These are phyloP conservation scores for Chaenocephalus aceratus DNA, from an alignment of 2,113 vertebrate species.

Conservation along the genomic window DNA sequence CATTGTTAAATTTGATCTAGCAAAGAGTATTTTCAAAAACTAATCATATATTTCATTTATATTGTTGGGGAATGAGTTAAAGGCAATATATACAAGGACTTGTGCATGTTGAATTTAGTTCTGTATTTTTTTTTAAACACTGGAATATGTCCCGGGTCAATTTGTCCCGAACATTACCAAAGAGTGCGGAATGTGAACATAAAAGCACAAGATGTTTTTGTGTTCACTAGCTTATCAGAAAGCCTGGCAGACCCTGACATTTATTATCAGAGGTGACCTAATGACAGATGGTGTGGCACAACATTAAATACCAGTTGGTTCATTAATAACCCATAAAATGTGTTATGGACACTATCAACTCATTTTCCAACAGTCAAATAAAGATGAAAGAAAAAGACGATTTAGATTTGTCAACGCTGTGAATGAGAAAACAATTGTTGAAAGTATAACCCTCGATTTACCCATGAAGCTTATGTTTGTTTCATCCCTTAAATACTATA, in stretches of 20 bases:
- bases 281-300: constrained; percentile 19
- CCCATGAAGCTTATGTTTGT: not conserved
- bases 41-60: too few relatives aligned
- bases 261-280: constrained; percentile 41
- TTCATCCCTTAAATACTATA: not conserved
- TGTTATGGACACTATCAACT: constrained; percentile 7
- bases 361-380: not conserved
- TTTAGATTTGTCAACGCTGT: not conserved
- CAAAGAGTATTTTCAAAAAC: too few relatives aligned
- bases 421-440: not conserved
- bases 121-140: too few relatives aligned
- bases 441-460: too few relatives aligned
- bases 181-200: too few relatives aligned
- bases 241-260: constrained; percentile 9
- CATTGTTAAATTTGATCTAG: too few relatives aligned
- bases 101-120: too few relatives aligned
- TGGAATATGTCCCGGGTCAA: too few relatives aligned
- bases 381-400: too few relatives aligned
- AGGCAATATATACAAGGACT: too few relatives aligned
- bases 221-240: constrained; percentile 17
- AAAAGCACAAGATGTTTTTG: constrained; percentile 8
- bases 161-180: too few relatives aligned
- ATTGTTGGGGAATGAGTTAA: too few relatives aligned
- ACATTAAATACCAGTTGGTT: constrained; percentile 24
- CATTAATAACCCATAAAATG: not conserved